Conservation (phyloP, 2,797 vertebrate genomes). For the Eulemur coronatus region DNA sequence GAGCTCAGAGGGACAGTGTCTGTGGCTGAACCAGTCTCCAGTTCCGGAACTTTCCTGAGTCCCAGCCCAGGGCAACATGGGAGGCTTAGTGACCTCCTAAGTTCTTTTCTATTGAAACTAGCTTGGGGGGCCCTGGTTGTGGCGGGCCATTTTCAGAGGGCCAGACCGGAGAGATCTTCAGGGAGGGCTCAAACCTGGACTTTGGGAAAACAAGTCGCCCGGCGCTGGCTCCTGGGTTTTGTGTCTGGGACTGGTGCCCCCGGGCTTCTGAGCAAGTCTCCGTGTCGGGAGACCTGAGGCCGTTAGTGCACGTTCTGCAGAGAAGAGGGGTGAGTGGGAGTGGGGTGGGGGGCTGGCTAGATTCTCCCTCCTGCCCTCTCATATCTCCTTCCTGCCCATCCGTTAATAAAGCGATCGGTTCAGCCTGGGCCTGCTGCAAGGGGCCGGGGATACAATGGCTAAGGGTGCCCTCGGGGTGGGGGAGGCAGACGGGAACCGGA, state of each 20-base stretch:
- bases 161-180: not conserved
- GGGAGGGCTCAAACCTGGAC: not conserved
- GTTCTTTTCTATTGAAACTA: not conserved
- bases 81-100: not conserved
- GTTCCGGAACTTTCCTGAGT: not conserved
- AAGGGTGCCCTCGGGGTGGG: not conserved
- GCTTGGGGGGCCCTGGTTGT: no score
- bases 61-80: not conserved
- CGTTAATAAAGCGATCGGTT: no score
- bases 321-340: not conserved
- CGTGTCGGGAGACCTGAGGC: not conserved
- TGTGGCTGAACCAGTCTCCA: not conserved
- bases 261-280: not conserved
- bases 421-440: not conserved
- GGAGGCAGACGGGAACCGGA: not conserved
- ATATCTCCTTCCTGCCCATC: not conserved
- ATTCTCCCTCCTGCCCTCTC: not conserved
- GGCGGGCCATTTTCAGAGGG: not conserved
- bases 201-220: not conserved
- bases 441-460: not conserved
- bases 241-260: not conserved
- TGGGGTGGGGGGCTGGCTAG: not conserved
- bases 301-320: not conserved
- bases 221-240: not conserved
- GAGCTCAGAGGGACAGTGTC: not conserved